Percentiles rank a stretch among this genome's conserved stretches.
Conservation (phyloP, 2,888 invertebrate species). For the Gibbula magus region DNA sequence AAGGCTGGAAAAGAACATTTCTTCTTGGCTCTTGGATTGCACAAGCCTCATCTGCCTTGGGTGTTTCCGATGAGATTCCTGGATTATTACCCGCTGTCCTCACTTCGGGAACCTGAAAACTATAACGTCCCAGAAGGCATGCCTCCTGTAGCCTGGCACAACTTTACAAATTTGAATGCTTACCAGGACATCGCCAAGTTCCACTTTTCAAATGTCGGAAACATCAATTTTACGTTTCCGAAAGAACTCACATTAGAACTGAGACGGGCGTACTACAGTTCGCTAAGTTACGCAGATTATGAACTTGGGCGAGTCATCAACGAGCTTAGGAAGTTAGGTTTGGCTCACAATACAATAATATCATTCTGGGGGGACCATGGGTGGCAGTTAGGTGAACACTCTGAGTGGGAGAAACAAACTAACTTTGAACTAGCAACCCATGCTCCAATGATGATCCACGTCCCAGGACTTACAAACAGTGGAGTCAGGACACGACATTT, state of each 20-base stretch:
- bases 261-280: slow-evolving; percentile 47
- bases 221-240: slow-evolving; percentile 32
- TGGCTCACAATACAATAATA: slow-evolving; percentile 46
- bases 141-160: background rate
- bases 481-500: slow-evolving; percentile 40
- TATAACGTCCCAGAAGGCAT: background rate
- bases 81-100: background rate
- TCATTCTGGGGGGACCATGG: slow-evolving; percentile 52
- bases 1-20: slow-evolving; percentile 38
- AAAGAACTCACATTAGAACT: slow-evolving; percentile 32
- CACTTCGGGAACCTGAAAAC: background rate
- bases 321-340: slow-evolving; percentile 39
- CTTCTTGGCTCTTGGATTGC: slow-evolving; percentile 50
- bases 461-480: slow-evolving; percentile 43
- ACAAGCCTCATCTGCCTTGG: slow-evolving; percentile 50
- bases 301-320: slow-evolving; percentile 44
- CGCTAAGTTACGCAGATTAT: slow-evolving; percentile 45
- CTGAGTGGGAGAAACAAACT: slow-evolving; percentile 52
- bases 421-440: slow-evolving; percentile 58
- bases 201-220: background rate
- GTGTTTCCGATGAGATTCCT: slow-evolving; percentile 42
- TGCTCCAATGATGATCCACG: slow-evolving; percentile 59
- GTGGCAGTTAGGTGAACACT: slow-evolving; percentile 48
- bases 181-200: background rate
- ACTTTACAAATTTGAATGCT: background rate